Evolutionary conservation across 1,140 invertebrate genomes (phyloP), one percentile per base, ranked within the genome.

Genomic region (Lordiphosa clarofinis): DNA sequence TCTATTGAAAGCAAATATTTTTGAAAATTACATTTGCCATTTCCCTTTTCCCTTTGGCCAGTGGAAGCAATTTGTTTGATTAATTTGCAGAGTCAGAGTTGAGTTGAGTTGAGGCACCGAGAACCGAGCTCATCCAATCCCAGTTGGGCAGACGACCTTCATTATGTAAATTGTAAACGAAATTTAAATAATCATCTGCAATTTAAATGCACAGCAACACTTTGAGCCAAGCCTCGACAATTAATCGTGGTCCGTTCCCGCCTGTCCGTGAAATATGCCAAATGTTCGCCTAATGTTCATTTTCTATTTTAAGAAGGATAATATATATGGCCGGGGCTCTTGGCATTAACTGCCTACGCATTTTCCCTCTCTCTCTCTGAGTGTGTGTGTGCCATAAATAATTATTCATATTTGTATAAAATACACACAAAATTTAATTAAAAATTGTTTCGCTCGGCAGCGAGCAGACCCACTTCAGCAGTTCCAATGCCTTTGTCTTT

Each of bases 351-450:
- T 84, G 78, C 73, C 73, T 33, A 49, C 47, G 36, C 52, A 68
- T n/a, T n/a, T n/a, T n/a, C n/a, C n/a, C n/a, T n/a, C n/a, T n/a
- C 49, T 56, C 36, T 11, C 33, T 33, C 37, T 55, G 21, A 46
- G 13, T 46, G 46, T 49, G 42, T 40, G 37, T 46, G 36, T 62
- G 73, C 65, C 73, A 84, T 84, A 84, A 84, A 78, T 84, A 84
- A 86, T 84, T 84, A 84, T 84, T 84, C 78, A 84, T 84, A 84
- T 84, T 84, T 84, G 78, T 84, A 84, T 78, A 71, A 84, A 84
- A 84, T 86, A 73, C 73, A 73, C 69, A 73, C 78, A 84, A 71
- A 84, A 84, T 84, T 84, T 84, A 84, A 84, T 84, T 84, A n/a
- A 84, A 84, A 84, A 86, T 84, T 84, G 69, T 78, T 81, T 78